Evolutionary conservation across 2,888 invertebrate genomes (phyloP).

Genomic region (Sarcophaga variegata): DNA sequence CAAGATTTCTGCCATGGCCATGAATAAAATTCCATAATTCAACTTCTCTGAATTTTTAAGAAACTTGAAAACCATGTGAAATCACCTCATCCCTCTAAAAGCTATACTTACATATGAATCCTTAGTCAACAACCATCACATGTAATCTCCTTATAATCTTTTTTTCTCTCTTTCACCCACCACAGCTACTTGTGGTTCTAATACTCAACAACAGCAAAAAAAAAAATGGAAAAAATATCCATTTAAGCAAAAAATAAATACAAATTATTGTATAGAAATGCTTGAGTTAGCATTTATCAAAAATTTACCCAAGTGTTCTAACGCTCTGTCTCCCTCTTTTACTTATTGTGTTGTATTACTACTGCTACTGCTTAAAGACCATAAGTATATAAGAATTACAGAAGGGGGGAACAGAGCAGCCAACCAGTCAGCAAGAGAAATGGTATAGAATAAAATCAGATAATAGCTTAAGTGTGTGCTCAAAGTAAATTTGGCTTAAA

Average conservation of each 20-base stretch:
- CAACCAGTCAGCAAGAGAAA: constrained; percentile 31
- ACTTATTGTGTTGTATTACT: constrained; percentile 15
- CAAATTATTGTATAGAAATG: constrained; percentile 51
- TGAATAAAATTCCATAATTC: too few species aligned
- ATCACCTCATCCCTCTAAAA: too few species aligned
- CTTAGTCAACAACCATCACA: constrained; percentile 11
- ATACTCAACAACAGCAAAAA: background rate
- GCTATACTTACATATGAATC: background rate
- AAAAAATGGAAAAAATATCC: background rate
- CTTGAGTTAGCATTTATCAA: constrained; percentile 64
- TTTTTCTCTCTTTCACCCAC: background rate
- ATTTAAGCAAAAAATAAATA: constrained; percentile 14
- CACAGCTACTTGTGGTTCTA: background rate
- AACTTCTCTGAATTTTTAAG: too few species aligned
- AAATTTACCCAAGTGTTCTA: constrained; percentile 33
- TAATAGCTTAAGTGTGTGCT: constrained; percentile 57
- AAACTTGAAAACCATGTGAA: too few species aligned
- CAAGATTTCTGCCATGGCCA: too few species aligned
- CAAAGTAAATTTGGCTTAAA: constrained; percentile 56
- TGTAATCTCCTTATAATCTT: constrained; percentile 20
- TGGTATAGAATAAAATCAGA: constrained; percentile 27
- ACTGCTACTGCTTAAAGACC: background rate
- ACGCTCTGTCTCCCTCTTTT: background rate
- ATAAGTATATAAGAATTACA: background rate
- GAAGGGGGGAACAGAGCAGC: background rate